A percentile compares a stretch with the other conserved stretches of the same genome.
phyloP scores from a whole-genome alignment of 2,113 vertebrate genomes.

The Microcebus lehilahytsara region DNA sequence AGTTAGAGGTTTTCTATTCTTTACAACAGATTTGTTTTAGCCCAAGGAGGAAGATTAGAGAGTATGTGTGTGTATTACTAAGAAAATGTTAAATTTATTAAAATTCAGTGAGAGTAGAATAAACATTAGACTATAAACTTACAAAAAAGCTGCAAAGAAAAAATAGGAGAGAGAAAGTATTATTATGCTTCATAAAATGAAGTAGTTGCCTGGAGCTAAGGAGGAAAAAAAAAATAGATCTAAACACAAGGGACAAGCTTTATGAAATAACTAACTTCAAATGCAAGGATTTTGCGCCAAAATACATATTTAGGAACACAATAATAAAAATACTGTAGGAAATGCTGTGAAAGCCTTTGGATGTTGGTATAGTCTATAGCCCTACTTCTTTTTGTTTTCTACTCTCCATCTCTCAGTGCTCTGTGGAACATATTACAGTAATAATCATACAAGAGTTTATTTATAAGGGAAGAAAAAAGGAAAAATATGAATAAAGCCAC shows the following conservation, averaged over 20 bases:
- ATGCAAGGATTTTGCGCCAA: not conserved
- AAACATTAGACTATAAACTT: not conserved
- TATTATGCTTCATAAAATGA: not conserved
- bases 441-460: not conserved
- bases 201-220: not conserved
- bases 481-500: not conserved
- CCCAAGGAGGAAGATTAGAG: not conserved
- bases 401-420: not conserved
- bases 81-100: conserved; percentile 15
- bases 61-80: not conserved
- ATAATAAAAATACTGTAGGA: not conserved
- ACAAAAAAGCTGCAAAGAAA: conserved; percentile 20
- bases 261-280: not conserved
- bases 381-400: not conserved
- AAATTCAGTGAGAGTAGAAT: conserved; percentile 40
- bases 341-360: not conserved
- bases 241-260: not conserved
- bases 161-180: not conserved
- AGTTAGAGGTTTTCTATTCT: not conserved
- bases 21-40: conserved; percentile 43
- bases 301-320: not conserved
- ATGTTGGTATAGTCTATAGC: not conserved
- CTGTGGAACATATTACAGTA: not conserved
- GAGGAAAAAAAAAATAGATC: not conserved
- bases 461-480: not conserved